Base-by-base conservation (phyloP, 2,888 invertebrate species). In the Oscheius onirici region DNA sequence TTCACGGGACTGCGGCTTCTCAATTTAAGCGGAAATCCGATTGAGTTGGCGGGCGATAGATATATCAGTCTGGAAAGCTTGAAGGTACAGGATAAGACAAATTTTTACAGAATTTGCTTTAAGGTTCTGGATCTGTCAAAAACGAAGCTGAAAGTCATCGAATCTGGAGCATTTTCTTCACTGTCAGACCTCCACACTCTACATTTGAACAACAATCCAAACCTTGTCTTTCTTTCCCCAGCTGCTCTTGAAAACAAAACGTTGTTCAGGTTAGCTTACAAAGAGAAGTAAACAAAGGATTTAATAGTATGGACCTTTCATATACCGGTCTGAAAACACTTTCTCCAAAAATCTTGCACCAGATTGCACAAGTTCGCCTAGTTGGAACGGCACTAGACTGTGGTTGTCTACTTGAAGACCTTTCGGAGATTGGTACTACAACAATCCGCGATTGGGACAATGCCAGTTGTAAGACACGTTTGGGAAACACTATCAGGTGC, bases 391-490 rank as follows among this genome's bases (percentile, higher is more conserved):
- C 60, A 0, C 22, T 78, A 8, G 78, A 78, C 61, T 78, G 78
- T 52, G 72, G 74, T 3, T 78, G 78, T 26, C 41, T 69, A 20
- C 54, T 69, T 0, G 46, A 66, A 17, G 63, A 73, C 34, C 67
- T 78, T 54, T 44, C 65, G 0, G 66, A 71, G 10, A 57, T 71
- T 24, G 74, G 72, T 6, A 71, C 71, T 17, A 72, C 75, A 2
- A 76, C 78, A 5, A 73, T 78, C 3, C 54, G 68, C 15, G 78
- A 78, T 51, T 78, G 78, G 78, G 69, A 71, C n/a, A 43, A 71
- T 13, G 71, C 74, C 17, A 73, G 72, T 1, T 78, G 78, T 44
- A 69, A 46, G 20, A 71, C 73, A 2, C 74, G 72, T 26, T 65
- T 49, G 2, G 75, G 75, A 10, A 65, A 58, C n/a, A 73, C 67